A percentile compares a stretch with the other conserved stretches of the same genome.
phyloP scores from a whole-genome alignment of 2,797 vertebrate species.

The Tragopan temminckii region DNA sequence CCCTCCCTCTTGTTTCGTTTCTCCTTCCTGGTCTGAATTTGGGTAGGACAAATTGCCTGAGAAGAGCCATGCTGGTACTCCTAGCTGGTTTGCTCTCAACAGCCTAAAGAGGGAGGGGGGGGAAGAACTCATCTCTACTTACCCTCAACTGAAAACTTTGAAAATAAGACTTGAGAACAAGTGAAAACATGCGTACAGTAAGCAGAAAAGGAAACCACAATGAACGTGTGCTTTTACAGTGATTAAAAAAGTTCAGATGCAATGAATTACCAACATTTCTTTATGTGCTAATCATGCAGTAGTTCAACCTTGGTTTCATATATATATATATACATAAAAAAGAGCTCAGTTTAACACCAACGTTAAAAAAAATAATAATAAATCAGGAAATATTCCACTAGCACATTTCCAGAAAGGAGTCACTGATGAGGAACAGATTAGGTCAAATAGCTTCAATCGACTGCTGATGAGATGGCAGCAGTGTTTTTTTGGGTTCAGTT shows the following conservation, averaged over 20 bases:
- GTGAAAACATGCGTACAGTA: constrained; percentile 35
- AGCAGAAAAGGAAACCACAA: background rate
- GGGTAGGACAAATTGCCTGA: background rate
- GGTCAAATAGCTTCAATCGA: background rate
- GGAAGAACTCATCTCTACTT: constrained; percentile 55
- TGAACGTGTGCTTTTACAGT: background rate
- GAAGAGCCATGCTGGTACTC: background rate
- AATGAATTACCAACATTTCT: background rate
- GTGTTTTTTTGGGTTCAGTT: background rate
- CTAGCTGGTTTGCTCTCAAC: background rate
- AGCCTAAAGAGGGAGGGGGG: background rate
- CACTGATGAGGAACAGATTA: background rate
- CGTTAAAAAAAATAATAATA: background rate
- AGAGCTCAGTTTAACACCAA: background rate
- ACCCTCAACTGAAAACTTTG: constrained; percentile 57
- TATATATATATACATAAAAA: too few relatives aligned
- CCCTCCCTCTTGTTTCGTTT: background rate
- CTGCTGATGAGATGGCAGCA: background rate
- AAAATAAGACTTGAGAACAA: constrained; percentile 51
- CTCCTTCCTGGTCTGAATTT: background rate
- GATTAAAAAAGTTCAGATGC: background rate
- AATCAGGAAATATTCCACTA: constrained; percentile 10
- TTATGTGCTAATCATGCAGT: background rate
- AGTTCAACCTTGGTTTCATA: background rate
- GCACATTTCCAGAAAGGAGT: constrained; percentile 17